phyloP scores from a whole-genome alignment of 2,797 vertebrate genomes.

The Chlorospingus flavigularis region DNA sequence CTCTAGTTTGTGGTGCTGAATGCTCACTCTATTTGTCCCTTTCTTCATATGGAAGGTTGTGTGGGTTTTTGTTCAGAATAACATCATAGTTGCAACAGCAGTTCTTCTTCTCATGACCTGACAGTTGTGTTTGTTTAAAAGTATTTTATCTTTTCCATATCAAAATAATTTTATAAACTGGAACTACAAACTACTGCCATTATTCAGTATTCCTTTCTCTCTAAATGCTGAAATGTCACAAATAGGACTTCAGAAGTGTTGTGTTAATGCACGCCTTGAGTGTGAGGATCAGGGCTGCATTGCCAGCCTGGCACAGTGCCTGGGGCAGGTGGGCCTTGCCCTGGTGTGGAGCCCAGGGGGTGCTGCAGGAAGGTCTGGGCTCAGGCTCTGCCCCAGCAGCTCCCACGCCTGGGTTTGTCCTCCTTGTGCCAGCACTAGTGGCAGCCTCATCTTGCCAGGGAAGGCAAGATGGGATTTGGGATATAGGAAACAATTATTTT shows the following conservation, averaged over 20 bases:
- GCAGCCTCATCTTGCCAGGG: background rate
- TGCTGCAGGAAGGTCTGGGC: background rate
- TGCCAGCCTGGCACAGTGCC: background rate
- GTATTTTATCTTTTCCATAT: background rate
- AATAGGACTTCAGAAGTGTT: background rate
- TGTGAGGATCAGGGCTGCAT: background rate
- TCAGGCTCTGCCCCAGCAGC: background rate
- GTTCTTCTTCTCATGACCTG: background rate
- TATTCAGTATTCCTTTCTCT: background rate
- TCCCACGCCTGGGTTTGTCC: background rate
- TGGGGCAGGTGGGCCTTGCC: background rate
- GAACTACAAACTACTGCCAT: background rate
- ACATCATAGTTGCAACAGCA: fast-evolving
- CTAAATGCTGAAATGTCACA: background rate
- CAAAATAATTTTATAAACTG: background rate
- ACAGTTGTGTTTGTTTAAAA: background rate
- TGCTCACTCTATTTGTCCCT: background rate
- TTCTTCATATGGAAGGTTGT: background rate
- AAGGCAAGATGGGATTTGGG: background rate
- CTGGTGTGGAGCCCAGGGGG: background rate
- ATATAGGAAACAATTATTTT: background rate
- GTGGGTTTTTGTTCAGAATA: background rate
- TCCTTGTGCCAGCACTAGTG: background rate
- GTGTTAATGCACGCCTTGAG: background rate
- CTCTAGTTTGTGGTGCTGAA: background rate